Evolutionary conservation across 2,888 invertebrate species (phyloP).

Genomic region (Pandemis cinnamomeana): DNA sequence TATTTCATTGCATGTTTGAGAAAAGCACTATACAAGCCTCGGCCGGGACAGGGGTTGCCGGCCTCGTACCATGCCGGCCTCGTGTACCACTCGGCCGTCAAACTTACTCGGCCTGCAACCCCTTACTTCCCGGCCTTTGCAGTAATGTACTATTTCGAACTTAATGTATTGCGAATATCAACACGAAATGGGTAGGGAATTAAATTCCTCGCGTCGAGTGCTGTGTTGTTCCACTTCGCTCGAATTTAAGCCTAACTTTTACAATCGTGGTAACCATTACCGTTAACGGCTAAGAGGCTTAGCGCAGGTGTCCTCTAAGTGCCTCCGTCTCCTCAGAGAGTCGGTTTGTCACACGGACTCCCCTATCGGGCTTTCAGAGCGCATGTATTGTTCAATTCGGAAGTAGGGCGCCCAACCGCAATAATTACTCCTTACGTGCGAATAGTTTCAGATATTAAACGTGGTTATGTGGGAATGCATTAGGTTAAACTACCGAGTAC

Average conservation of each 20-base stretch:
- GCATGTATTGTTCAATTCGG: background rate
- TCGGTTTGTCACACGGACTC: background rate
- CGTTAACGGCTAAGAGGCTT: background rate
- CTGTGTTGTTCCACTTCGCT: background rate
- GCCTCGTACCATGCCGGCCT: too few species aligned
- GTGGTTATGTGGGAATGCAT: conserved; percentile 9
- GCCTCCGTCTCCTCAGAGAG: background rate
- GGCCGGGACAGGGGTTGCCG: too few species aligned
- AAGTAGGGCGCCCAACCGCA: conserved; percentile 24
- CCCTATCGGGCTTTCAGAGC: background rate
- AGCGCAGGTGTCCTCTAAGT: background rate
- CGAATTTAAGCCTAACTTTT: background rate
- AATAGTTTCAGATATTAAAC: conserved; percentile 18
- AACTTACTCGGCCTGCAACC: too few species aligned
- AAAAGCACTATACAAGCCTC: too few species aligned
- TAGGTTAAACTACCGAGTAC: background rate
- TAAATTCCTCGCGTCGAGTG: too few species aligned
- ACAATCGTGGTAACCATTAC: conserved; percentile 3
- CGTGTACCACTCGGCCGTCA: too few species aligned
- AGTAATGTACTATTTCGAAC: too few species aligned
- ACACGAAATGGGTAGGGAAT: too few species aligned
- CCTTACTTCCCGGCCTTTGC: too few species aligned
- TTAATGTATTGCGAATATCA: too few species aligned
- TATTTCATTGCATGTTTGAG: too few species aligned
- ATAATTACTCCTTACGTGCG: conserved; percentile 17